Conservation (phyloP, 2,888 invertebrate species). For the Poecilobothrus nobilitatus region DNA sequence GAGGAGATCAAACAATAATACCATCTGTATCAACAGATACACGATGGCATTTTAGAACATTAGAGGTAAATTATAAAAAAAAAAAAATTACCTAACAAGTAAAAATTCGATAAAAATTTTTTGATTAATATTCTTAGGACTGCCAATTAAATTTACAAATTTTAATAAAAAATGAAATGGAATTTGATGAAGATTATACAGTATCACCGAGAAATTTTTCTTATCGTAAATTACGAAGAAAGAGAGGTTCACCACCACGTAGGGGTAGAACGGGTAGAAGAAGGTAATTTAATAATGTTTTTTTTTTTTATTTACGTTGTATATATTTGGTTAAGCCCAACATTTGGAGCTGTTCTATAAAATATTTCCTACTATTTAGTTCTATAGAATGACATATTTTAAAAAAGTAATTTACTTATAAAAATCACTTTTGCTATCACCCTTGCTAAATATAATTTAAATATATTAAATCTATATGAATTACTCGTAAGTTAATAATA, state of each 20-base stretch:
- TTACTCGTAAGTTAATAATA: too few relatives aligned
- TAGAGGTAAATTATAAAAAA: slow-evolving; percentile 34
- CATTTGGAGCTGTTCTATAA: too few relatives aligned
- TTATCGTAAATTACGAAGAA: slow-evolving; percentile 41
- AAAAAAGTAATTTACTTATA: too few relatives aligned
- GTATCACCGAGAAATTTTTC: slow-evolving; percentile 42
- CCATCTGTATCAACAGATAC: slow-evolving; percentile 31
- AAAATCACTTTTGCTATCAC: too few relatives aligned
- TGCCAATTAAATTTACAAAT: slow-evolving; percentile 44
- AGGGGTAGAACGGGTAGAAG: slow-evolving; percentile 25
- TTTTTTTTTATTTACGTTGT: not conserved
- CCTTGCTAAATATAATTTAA: too few relatives aligned
- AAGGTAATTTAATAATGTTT: slow-evolving; percentile 34
- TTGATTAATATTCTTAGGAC: slow-evolving; percentile 30
- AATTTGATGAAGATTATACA: slow-evolving; percentile 45
- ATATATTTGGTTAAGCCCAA: too few relatives aligned
- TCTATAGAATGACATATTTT: too few relatives aligned
- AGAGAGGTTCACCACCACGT: slow-evolving; percentile 34
- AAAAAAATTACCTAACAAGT: not conserved
- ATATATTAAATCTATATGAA: too few relatives aligned
- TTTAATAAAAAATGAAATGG: slow-evolving; percentile 42
- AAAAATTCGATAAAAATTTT: not conserved
- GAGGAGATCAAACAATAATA: slow-evolving; percentile 26
- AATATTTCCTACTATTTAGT: too few relatives aligned
- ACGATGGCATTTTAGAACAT: slow-evolving; percentile 42